phyloP scores from a whole-genome alignment of 2,113 vertebrate genomes.

The Rhadina sibilatrix region DNA sequence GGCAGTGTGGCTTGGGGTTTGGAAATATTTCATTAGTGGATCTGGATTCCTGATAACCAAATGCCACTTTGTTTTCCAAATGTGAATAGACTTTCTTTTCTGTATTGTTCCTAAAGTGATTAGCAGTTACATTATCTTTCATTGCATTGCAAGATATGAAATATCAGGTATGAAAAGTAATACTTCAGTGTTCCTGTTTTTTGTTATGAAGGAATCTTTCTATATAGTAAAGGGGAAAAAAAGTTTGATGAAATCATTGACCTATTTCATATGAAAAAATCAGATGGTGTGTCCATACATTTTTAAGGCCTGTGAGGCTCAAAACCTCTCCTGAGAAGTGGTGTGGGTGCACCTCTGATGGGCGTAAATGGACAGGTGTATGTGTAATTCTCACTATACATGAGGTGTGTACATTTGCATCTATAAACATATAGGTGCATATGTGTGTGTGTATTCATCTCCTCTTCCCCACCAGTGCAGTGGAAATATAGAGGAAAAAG shows the following conservation, averaged over 20 bases:
- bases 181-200: background rate
- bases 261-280: background rate
- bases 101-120: background rate
- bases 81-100: background rate
- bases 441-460: background rate
- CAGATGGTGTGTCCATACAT: background rate
- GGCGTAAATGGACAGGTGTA: background rate
- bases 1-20: background rate
- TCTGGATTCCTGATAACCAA: background rate
- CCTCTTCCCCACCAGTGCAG: background rate
- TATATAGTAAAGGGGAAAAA: background rate
- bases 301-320: background rate
- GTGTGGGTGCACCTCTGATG: background rate
- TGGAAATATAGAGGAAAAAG: background rate
- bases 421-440: background rate
- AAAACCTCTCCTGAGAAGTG: background rate
- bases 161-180: background rate
- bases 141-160: background rate
- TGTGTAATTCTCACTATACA: background rate
- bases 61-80: background rate
- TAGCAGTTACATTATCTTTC: background rate
- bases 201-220: background rate
- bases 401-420: fast-evolving
- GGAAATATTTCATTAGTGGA: background rate
- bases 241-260: background rate